These are phyloP conservation scores for Fragum sueziense DNA, from an alignment of 2,888 invertebrate species.

Conservation along the genomic window DNA sequence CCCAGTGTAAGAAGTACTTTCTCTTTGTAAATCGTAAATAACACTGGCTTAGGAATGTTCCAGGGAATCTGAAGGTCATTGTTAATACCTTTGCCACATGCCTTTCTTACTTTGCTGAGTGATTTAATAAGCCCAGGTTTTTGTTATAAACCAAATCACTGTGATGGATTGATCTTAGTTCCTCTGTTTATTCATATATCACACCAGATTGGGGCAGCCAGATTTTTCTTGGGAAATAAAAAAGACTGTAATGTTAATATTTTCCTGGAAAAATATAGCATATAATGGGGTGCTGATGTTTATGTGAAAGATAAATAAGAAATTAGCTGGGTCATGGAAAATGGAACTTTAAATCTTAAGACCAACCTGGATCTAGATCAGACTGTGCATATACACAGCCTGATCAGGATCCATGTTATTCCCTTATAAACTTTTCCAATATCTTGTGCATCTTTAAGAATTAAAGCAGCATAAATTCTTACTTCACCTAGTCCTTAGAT, in stretches of 20 bases:
- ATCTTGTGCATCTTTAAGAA: too few species aligned
- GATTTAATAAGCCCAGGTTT: not conserved
- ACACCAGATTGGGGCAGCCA: not conserved
- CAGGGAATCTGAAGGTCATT: not conserved
- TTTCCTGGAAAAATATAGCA: constrained; percentile 2
- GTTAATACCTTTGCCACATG: constrained; percentile 5
- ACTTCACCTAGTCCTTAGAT: too few species aligned
- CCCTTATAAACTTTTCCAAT: too few species aligned
- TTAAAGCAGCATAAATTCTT: too few species aligned
- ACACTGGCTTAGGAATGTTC: not conserved
- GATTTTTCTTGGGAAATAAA: constrained; percentile 1
- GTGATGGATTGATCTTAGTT: not conserved
- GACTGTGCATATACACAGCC: too few species aligned
- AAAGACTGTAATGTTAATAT: constrained; percentile 8
- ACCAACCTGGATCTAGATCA: too few species aligned
- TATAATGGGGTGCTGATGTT: not conserved
- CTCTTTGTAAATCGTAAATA: too few species aligned
- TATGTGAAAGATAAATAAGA: not conserved
- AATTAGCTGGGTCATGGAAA: too few species aligned
- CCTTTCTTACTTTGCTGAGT: not conserved
- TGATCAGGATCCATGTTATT: too few species aligned
- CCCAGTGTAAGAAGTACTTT: too few species aligned
- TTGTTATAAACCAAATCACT: not conserved
- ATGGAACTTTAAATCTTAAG: too few species aligned
- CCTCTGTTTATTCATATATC: not conserved